Conservation (phyloP, 2,888 invertebrate species). For the Tipula vernalis region DNA sequence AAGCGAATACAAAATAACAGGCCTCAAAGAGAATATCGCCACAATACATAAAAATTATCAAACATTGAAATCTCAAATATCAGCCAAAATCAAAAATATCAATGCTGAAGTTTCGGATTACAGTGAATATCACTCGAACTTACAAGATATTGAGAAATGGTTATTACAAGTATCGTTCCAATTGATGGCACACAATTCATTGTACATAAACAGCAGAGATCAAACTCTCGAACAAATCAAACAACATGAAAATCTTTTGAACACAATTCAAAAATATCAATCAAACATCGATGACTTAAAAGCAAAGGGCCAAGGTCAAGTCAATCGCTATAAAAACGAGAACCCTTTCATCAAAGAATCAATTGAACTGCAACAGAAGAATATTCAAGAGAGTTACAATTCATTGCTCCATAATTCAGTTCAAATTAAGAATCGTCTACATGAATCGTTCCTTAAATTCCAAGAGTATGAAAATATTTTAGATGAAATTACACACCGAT, state of each 20-base stretch:
- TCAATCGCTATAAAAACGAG: slow-evolving; percentile 60
- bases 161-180: slow-evolving; percentile 87
- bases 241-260: slow-evolving; percentile 65
- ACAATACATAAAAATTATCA: slow-evolving; percentile 57
- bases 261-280: slow-evolving; percentile 75
- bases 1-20: slow-evolving; percentile 54
- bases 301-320: slow-evolving; percentile 70
- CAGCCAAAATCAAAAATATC: slow-evolving; percentile 47
- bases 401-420: slow-evolving; percentile 77
- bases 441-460: slow-evolving; percentile 83
- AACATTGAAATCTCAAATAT: slow-evolving; percentile 25
- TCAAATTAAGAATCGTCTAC: slow-evolving; percentile 77
- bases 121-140: slow-evolving; percentile 72
- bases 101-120: slow-evolving; percentile 77
- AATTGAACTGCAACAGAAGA: slow-evolving; percentile 74
- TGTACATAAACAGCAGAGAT: slow-evolving; percentile 81
- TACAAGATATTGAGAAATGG: slow-evolving; percentile 95
- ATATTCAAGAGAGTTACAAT: slow-evolving; percentile 88
- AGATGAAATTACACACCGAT: slow-evolving; percentile 68
- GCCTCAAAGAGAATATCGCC: slow-evolving; percentile 49
- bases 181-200: slow-evolving; percentile 88
- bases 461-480: slow-evolving; percentile 86
- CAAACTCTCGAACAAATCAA: slow-evolving; percentile 83
- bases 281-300: slow-evolving; percentile 67
- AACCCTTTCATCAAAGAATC: slow-evolving; percentile 62